These are phyloP conservation scores for Chaetura pelagica DNA, from an alignment of 2,113 vertebrate genomes.

Conservation along the genomic window DNA sequence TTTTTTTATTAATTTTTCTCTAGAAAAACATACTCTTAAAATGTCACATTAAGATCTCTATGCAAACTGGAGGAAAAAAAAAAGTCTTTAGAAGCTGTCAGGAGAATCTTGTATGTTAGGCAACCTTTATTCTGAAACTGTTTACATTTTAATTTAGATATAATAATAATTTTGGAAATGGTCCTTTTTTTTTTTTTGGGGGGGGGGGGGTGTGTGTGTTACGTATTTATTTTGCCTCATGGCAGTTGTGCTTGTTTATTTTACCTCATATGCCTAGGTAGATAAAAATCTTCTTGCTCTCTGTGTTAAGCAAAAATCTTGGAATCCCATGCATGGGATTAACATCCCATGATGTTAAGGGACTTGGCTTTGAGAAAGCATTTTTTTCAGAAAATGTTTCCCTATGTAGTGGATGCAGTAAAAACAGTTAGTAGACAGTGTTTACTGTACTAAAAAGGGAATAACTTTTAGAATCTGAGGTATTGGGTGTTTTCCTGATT, in stretches of 20 bases:
- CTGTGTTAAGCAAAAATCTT: background rate
- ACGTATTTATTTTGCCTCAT: background rate
- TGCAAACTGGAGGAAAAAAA: background rate
- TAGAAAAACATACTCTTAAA: background rate
- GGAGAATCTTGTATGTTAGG: background rate
- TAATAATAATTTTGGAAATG: background rate
- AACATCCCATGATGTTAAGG: background rate
- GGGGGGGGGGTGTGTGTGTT: too few species aligned
- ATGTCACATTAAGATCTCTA: background rate
- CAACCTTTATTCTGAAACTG: background rate
- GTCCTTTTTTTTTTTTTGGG: background rate
- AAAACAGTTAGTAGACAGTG: background rate
- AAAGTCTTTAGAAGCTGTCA: background rate
- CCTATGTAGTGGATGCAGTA: background rate
- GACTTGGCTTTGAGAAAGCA: background rate
- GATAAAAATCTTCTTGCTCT: background rate
- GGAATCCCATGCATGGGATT: background rate
- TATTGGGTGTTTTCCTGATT: background rate
- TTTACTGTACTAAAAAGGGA: background rate
- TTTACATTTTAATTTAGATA: background rate
- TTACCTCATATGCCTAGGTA: background rate
- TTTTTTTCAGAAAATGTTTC: background rate
- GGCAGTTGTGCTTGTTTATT: fast-evolving
- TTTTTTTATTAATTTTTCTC: background rate
- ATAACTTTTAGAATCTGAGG: background rate